These are phyloP conservation scores for Agrilus biguttatus DNA, from an alignment of 2,888 invertebrate genomes.

Conservation along the genomic window DNA sequence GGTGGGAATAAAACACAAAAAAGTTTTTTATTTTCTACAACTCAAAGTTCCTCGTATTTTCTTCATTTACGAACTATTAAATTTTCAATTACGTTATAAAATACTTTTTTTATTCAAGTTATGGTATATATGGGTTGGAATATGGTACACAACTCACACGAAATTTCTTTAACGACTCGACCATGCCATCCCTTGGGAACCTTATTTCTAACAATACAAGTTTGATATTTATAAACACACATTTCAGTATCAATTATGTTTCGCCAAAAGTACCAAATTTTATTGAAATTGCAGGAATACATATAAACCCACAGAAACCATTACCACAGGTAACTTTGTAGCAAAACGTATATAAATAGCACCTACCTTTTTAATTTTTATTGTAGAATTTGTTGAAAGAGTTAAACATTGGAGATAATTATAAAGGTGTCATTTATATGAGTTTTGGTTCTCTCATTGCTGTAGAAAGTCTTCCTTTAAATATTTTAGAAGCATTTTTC, in stretches of 20 bases:
- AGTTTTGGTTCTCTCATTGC: constrained; percentile 44
- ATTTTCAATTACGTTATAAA: no score
- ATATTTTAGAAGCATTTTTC: constrained; percentile 34
- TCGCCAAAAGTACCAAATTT: constrained; percentile 38
- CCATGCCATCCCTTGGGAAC: constrained; percentile 28
- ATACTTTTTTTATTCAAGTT: no score
- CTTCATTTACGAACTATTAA: no score
- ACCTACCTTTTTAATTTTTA: neutral
- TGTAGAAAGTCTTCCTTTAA: constrained; percentile 37
- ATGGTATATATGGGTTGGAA: no score
- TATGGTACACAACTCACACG: constrained; percentile 30
- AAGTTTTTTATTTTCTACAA: no score
- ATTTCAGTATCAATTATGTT: constrained; percentile 40
- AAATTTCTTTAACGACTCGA: constrained; percentile 31
- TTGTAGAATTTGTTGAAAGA: constrained; percentile 14
- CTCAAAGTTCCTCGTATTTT: no score
- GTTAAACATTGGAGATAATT: constrained; percentile 12
- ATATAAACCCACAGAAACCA: constrained; percentile 30
- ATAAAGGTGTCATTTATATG: constrained; percentile 37
- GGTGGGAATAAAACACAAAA: no score
- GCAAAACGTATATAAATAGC: neutral
- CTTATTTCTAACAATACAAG: constrained; percentile 38
- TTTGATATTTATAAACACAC: constrained; percentile 39
- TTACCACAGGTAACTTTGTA: constrained; percentile 32
- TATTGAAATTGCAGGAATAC: constrained; percentile 42